These are phyloP conservation scores for Lasioglossum calceatum DNA, from an alignment of 2,888 invertebrate species.

Conservation along the genomic window DNA sequence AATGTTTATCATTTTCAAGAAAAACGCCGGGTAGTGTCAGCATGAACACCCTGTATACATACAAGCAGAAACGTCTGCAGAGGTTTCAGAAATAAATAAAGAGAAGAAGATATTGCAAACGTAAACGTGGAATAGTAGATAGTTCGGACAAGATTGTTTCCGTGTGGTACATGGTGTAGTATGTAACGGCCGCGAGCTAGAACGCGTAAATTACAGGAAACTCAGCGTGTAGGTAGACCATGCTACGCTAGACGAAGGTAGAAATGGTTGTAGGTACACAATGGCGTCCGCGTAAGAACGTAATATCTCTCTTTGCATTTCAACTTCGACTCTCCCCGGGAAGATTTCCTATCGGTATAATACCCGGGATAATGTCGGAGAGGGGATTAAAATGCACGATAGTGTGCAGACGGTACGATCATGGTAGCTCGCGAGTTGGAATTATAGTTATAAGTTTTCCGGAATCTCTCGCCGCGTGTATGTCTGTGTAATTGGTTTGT, in stretches of 20 bases:
- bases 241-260: slow-evolving; percentile 37
- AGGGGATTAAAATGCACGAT: slow-evolving; percentile 60
- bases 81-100: background rate
- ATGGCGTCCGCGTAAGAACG: slow-evolving; percentile 44
- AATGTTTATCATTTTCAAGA: too few species aligned
- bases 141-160: slow-evolving; percentile 28
- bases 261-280: slow-evolving; percentile 36
- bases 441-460: slow-evolving; percentile 57
- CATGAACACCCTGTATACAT: too few species aligned
- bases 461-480: slow-evolving; percentile 48
- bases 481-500: slow-evolving; percentile 32
- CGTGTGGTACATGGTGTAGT: slow-evolving; percentile 17
- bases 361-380: slow-evolving; percentile 49
- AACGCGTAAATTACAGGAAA: slow-evolving; percentile 50
- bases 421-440: slow-evolving; percentile 32
- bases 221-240: slow-evolving; percentile 30
- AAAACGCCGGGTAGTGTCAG: too few species aligned
- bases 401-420: slow-evolving; percentile 34
- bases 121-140: background rate
- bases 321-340: slow-evolving; percentile 43
- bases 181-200: slow-evolving; percentile 44
- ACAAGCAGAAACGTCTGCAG: background rate
- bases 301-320: slow-evolving; percentile 54
- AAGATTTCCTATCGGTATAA: slow-evolving; percentile 48
- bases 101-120: background rate